Evolutionary conservation across 2,797 vertebrate genomes (phyloP).

Genomic region (Loris lydekkerianus): DNA sequence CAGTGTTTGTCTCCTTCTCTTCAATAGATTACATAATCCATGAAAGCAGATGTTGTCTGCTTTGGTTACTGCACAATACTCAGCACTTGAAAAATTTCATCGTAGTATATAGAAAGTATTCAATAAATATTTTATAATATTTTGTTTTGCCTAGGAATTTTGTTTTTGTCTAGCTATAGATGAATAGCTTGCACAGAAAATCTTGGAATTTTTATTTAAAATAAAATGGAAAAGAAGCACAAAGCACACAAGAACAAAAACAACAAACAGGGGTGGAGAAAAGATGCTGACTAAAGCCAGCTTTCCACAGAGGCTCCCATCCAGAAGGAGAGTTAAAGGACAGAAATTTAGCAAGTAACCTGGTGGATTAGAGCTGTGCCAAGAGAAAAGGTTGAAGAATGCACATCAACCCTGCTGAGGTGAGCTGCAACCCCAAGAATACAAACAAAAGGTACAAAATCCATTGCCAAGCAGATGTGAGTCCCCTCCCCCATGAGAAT

Average conservation of each 20-base stretch:
- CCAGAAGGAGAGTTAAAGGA: too few relatives aligned
- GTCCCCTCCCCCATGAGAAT: too few relatives aligned
- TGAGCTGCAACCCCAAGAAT: too few relatives aligned
- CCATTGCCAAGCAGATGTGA: too few relatives aligned
- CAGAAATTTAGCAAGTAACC: too few relatives aligned
- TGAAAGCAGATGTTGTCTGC: background rate
- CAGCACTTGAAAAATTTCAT: background rate
- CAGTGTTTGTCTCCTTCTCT: background rate
- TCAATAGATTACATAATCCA: background rate
- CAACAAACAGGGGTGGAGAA: background rate
- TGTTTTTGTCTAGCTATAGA: background rate
- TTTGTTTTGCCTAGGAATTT: background rate
- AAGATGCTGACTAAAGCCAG: too few relatives aligned
- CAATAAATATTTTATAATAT: constrained; percentile 30
- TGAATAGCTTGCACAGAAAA: background rate
- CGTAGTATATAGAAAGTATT: background rate
- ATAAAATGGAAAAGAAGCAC: background rate
- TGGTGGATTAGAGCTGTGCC: too few relatives aligned
- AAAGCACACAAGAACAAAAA: background rate
- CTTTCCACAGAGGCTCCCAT: too few relatives aligned
- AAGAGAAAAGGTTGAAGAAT: too few relatives aligned
- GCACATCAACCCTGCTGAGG: too few relatives aligned
- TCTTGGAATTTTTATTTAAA: constrained; percentile 7
- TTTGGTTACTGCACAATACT: background rate
- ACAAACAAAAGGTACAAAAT: too few relatives aligned